A percentile compares a stretch with the other conserved stretches of the same genome.
These are phyloP conservation scores for Drosophila sulfurigaster DNA, from an alignment of 1,140 invertebrate genomes.

Conservation along the genomic window DNA sequence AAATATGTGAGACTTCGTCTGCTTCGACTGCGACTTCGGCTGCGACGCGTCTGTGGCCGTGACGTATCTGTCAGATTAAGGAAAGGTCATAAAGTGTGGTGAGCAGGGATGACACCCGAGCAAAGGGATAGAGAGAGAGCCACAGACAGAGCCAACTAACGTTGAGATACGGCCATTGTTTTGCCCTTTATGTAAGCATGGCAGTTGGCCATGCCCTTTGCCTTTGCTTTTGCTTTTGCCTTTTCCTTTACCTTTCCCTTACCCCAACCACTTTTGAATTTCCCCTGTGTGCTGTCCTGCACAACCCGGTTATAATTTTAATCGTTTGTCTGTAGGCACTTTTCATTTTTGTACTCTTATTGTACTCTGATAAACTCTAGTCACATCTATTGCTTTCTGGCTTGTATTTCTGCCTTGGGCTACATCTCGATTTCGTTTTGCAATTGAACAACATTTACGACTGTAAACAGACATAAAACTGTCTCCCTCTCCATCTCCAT, in stretches of 20 bases:
- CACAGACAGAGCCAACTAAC: slow-evolving; percentile 28
- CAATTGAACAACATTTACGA: slow-evolving; percentile 82
- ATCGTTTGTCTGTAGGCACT: slow-evolving; percentile 64
- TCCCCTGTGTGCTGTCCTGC: not conserved
- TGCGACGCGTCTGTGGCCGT: slow-evolving; percentile 82
- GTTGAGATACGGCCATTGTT: slow-evolving; percentile 72
- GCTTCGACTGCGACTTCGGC: slow-evolving; percentile 31
- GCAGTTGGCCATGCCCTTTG: slow-evolving; percentile 64
- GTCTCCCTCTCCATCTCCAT: slow-evolving; percentile 39
- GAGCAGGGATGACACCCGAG: slow-evolving; percentile 81
- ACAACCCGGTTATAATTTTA: slow-evolving; percentile 75
- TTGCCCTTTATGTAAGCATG: slow-evolving; percentile 67
- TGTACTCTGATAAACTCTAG: slow-evolving; percentile 4
- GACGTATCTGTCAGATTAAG: slow-evolving; percentile 85
- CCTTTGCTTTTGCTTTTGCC: slow-evolving; percentile 4
- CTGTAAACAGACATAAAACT: slow-evolving; percentile 84
- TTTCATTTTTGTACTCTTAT: slow-evolving; percentile 43
- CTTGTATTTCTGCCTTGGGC: not conserved
- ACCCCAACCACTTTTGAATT: slow-evolving; percentile 25
- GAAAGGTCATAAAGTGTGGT: slow-evolving; percentile 80
- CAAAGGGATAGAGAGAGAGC: slow-evolving; percentile 8
- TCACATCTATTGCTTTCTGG: slow-evolving; percentile 11
- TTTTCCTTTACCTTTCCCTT: slow-evolving; percentile 18
- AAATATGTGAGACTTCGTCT: slow-evolving; percentile 27
- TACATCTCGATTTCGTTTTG: slow-evolving; percentile 33